Percentiles rank a stretch among this genome's conserved stretches.
Evolutionary conservation across 2,113 vertebrate species (phyloP).

Genomic region (Mormyrus iriodes): DNA sequence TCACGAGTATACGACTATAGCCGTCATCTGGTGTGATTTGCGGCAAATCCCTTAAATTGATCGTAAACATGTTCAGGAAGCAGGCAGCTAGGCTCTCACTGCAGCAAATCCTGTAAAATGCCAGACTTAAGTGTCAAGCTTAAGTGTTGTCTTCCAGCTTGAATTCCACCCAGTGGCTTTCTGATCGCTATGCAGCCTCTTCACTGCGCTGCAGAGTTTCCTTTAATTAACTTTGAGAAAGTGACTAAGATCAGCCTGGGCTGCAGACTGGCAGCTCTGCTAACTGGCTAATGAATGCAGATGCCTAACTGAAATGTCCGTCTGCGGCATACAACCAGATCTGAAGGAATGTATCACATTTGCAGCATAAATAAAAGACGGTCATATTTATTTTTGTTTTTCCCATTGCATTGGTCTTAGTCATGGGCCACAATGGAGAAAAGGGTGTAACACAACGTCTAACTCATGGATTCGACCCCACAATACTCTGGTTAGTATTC

Average conservation of each 20-base stretch:
- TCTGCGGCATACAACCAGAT: not conserved
- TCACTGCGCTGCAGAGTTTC: not conserved
- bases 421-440: constrained; percentile 61
- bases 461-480: constrained; percentile 50
- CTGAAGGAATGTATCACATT: not conserved
- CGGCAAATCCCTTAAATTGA: not conserved
- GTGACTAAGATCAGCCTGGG: constrained; percentile 29
- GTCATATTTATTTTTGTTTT: not conserved
- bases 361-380: not conserved
- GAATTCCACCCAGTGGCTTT: not conserved
- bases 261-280: constrained; percentile 20
- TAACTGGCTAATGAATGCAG: constrained; percentile 20
- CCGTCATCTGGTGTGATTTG: not conserved
- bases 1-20: not conserved
- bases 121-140: not conserved
- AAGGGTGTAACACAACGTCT: constrained; percentile 48
- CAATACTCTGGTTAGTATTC: constrained; percentile 57
- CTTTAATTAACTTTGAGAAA: constrained; percentile 18
- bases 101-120: not conserved
- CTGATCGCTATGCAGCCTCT: not conserved
- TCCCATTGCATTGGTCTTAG: constrained; percentile 23
- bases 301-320: not conserved
- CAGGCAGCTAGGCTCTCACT: not conserved
- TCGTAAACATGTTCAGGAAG: not conserved
- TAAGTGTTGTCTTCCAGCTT: not conserved